These are phyloP conservation scores for Tachypleus tridentatus DNA, from an alignment of 1,140 invertebrate species.

Conservation along the genomic window DNA sequence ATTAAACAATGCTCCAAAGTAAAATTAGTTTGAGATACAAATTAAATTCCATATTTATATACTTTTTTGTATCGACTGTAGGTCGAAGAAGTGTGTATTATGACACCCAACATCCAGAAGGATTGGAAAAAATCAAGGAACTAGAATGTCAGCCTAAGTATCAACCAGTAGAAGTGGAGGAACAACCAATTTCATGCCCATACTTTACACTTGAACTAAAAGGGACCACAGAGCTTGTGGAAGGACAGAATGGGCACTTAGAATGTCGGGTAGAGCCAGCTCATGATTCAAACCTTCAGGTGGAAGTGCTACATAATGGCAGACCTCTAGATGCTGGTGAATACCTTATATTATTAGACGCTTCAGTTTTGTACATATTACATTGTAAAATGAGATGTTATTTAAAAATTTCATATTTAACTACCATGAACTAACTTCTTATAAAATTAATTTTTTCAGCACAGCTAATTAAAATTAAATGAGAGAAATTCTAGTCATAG, in stretches of 20 bases:
- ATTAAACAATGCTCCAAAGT: no score
- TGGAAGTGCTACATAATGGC: slow-evolving; percentile 62
- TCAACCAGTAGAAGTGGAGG: slow-evolving; percentile 33
- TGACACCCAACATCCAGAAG: slow-evolving; percentile 90
- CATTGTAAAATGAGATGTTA: no score
- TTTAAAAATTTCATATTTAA: no score
- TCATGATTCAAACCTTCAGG: slow-evolving; percentile 73
- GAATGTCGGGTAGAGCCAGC: slow-evolving; percentile 62
- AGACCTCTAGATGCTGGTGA: slow-evolving; percentile 42
- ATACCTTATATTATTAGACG: slow-evolving; percentile 4
- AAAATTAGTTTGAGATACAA: no score
- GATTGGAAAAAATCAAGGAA: slow-evolving; percentile 78
- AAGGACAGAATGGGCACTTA: slow-evolving; percentile 72
- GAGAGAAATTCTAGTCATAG: no score
- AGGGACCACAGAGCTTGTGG: slow-evolving; percentile 64
- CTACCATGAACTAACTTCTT: no score
- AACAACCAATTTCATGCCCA: slow-evolving; percentile 69
- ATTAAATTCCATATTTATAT: no score
- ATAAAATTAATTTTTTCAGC: no score
- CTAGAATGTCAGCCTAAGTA: slow-evolving; percentile 56
- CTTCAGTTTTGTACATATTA: slow-evolving; percentile 51
- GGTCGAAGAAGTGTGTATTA: slow-evolving; percentile 59
- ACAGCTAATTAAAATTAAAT: no score
- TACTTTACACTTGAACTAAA: slow-evolving; percentile 72
- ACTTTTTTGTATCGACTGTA: slow-evolving; percentile 15